Base-by-base conservation (phyloP, 2,888 invertebrate species). In the Lottia scabra region DNA sequence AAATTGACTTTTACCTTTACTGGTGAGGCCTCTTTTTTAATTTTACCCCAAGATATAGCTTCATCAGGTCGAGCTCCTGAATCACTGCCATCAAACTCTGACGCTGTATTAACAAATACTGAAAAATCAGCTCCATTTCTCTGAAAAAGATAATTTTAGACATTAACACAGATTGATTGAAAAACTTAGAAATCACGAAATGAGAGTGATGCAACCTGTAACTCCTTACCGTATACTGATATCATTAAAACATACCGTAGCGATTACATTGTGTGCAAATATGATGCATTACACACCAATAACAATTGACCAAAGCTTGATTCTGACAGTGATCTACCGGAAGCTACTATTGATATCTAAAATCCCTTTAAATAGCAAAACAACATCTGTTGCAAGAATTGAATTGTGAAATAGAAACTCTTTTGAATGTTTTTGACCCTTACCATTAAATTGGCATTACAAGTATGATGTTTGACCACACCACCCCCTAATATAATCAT, bases 11-110 rank as follows among this genome's bases (percentile, higher is more conserved):
- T 81, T 75, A 94, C 93, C 91, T 99, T 99, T 0, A 98, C 96
- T 0, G 98, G 96, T 38, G 92, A 93, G 0, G 98, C 96, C 76
- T 94, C 94, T 78, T 93, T 93, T 85, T 93, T 94, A 74, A 99
- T 98, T 91, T 99, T 99, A 0, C 99, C 99, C 99, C 99, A 99
- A 3, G 98, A 98, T 0, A 98, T 93, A 0, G 99, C 99, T 91
- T 99, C 99, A 91, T 99, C 99, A 0, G 99, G 99, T 72, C 95
- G 92, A 0, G 99, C 99, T 0, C 99, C 99, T 45, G 98, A 95
- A 89, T 99, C 99, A 87, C 97, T 98, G 0, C 91, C 99, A 91
- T 99, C 99, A 91, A 94, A 99, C 90, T 99, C 99, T 44, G 94
- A 93, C 0, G 94, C 95, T 0, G 99, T 99, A 89, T 99, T 99